A percentile compares a stretch with the other conserved stretches of the same genome.
Evolutionary conservation across 2,888 invertebrate genomes (phyloP).

Genomic region (Eupeodes luniger): DNA sequence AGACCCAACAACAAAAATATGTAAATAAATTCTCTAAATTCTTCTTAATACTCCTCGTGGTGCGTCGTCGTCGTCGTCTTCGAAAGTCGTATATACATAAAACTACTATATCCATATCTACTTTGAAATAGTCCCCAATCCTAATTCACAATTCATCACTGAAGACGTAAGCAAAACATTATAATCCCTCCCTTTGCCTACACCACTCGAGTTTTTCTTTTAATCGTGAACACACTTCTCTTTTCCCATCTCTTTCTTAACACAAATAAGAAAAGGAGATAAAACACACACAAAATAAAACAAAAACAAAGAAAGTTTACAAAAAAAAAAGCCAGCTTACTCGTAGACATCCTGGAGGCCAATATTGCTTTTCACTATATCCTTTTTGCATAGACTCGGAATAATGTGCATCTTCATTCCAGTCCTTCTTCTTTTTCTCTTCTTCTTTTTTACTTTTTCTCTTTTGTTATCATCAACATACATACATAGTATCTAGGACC

Average conservation of each 20-base stretch:
- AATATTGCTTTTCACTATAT: slow-evolving; percentile 5
- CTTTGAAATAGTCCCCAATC: background rate
- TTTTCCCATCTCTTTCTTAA: slow-evolving; percentile 13
- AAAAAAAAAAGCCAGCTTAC: slow-evolving; percentile 20
- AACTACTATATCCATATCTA: no score
- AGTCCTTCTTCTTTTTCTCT: background rate
- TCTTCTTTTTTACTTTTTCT: background rate
- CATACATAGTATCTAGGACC: background rate
- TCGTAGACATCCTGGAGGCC: slow-evolving; percentile 68
- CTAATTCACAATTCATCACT: slow-evolving; percentile 25
- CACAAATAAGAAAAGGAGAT: slow-evolving; percentile 26
- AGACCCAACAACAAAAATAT: slow-evolving; percentile 16
- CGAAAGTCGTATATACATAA: no score
- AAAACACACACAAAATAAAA: background rate
- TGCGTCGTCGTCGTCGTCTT: no score
- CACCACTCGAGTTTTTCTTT: background rate
- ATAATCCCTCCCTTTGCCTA: background rate
- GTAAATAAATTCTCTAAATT: slow-evolving; percentile 1
- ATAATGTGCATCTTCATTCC: background rate
- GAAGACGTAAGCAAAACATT: slow-evolving; percentile 28
- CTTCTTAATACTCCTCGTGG: no score
- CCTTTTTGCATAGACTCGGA: background rate
- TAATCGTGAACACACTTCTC: background rate
- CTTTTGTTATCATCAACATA: background rate
- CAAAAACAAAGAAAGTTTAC: slow-evolving; percentile 40